Conservation (phyloP, 2,888 invertebrate genomes). For the Deladenus siricidicola region DNA sequence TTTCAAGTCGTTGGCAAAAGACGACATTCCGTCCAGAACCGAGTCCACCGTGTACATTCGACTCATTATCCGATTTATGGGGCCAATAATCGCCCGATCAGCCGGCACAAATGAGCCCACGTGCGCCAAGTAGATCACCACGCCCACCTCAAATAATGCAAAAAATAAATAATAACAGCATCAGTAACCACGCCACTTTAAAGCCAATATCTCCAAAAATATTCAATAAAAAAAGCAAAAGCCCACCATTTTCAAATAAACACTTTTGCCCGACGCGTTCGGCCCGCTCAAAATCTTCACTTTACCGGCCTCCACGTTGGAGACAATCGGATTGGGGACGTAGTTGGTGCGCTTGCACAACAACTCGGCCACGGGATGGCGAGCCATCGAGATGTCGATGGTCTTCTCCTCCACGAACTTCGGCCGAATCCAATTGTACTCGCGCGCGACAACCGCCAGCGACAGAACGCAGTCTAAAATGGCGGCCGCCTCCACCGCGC, state of each 20-base stretch:
- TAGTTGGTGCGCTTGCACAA: constrained; percentile 55
- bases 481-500: constrained; percentile 53
- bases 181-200: neutral
- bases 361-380: constrained; percentile 69
- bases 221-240: neutral
- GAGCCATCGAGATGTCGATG: constrained; percentile 31
- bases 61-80: constrained; percentile 68
- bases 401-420: constrained; percentile 57
- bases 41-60: constrained; percentile 71
- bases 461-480: constrained; percentile 57
- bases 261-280: constrained; percentile 83
- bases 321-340: constrained; percentile 40
- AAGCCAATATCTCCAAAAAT: neutral
- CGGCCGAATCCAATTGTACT: constrained; percentile 65
- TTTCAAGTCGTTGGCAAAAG: constrained; percentile 74
- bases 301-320: constrained; percentile 54
- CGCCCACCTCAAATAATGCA: constrained; percentile 58
- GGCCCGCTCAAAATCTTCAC: constrained; percentile 79
- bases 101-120: constrained; percentile 84
- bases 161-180: neutral
- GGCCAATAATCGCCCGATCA: constrained; percentile 65
- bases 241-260: constrained; percentile 73
- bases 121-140: constrained; percentile 76
- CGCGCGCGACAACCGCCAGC: constrained; percentile 61
- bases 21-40: constrained; percentile 70